These are phyloP conservation scores for Micropoecilia bifurca DNA, from an alignment of 2,797 vertebrate species.

Conservation along the genomic window DNA sequence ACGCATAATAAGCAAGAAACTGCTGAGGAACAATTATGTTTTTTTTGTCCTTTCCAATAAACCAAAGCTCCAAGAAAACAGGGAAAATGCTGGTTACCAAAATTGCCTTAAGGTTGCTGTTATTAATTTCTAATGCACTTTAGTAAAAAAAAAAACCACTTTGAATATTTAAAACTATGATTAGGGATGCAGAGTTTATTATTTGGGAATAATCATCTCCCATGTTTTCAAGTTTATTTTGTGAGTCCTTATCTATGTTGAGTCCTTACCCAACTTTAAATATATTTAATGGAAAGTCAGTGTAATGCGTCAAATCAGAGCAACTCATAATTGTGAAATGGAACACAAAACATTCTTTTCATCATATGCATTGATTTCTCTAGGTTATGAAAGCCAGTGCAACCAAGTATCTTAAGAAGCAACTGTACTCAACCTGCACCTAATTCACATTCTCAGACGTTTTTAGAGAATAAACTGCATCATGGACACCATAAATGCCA, in stretches of 20 bases:
- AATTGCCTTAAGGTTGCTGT: background rate
- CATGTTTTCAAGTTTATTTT: background rate
- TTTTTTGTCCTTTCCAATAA: slow-evolving; percentile 19
- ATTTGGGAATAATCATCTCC: background rate
- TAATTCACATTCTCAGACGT: background rate
- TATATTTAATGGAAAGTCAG: background rate
- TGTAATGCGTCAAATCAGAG: background rate
- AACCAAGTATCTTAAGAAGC: background rate
- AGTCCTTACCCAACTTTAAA: background rate
- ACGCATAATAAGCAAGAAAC: slow-evolving; percentile 53
- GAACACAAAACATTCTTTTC: background rate
- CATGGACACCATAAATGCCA: background rate
- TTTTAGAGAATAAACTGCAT: background rate
- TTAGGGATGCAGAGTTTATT: background rate
- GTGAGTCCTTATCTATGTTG: too few relatives aligned
- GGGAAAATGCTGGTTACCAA: background rate
- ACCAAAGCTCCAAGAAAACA: slow-evolving; percentile 16
- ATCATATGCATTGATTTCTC: background rate
- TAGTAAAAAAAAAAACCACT: background rate
- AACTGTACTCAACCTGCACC: background rate
- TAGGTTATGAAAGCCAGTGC: background rate
- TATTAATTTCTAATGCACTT: background rate
- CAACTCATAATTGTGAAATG: background rate
- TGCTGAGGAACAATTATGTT: slow-evolving; percentile 33
- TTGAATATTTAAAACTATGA: background rate